A percentile compares a stretch with the other conserved stretches of the same genome.
phyloP scores from a whole-genome alignment of 2,888 invertebrate species.

The Tupiocoris notatus region DNA sequence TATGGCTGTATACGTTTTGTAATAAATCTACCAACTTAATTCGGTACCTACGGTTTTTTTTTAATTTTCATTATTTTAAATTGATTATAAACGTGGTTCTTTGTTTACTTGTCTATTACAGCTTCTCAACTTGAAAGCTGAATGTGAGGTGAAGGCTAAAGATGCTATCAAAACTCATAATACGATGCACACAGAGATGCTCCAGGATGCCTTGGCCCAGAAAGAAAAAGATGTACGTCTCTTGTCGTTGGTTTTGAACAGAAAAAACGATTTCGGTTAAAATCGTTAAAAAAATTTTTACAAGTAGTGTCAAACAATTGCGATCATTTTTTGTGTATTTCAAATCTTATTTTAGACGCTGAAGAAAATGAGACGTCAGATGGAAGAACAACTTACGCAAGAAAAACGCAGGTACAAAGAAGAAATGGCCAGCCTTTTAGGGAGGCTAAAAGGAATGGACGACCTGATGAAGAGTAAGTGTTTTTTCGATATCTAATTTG shows the following conservation, averaged over 20 bases:
- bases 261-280: no score
- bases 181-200: slow-evolving; percentile 18
- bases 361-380: slow-evolving; percentile 57
- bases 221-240: slow-evolving; percentile 38
- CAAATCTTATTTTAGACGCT: no score
- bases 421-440: slow-evolving; percentile 71
- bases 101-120: background rate
- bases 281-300: no score
- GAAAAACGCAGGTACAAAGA: slow-evolving; percentile 68
- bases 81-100: no score
- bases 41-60: no score
- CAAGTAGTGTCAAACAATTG: no score
- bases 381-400: slow-evolving; percentile 67
- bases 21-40: no score
- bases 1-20: no score
- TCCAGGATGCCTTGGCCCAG: slow-evolving; percentile 28
- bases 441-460: slow-evolving; percentile 74
- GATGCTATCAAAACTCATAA: slow-evolving; percentile 31
- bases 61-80: no score
- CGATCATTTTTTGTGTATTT: no score
- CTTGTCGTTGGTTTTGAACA: no score
- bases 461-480: slow-evolving; percentile 54
- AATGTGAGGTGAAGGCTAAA: slow-evolving; percentile 29
- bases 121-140: slow-evolving; percentile 26
- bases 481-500: no score